Conservation (phyloP, 1,140 invertebrate genomes). For the Zaprionus gabonicus region DNA sequence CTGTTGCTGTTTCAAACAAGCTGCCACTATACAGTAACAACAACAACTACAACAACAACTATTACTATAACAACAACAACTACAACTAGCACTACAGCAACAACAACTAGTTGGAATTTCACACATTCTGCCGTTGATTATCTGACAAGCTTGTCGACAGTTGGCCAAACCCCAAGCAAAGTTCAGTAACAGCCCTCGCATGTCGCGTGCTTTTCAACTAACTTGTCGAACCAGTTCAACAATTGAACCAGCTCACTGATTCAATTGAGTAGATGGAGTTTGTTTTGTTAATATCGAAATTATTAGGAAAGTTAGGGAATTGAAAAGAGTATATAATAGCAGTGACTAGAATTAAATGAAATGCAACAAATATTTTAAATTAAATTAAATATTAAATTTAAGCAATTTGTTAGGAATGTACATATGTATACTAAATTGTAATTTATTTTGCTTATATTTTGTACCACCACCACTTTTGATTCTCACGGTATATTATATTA, state of each 20-base stretch:
- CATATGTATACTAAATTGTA: too few relatives aligned
- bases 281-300: neutral
- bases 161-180: conserved; percentile 39
- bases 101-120: conserved; percentile 48
- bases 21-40: neutral
- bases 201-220: conserved; percentile 4
- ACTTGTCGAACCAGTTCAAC: neutral
- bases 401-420: too few relatives aligned
- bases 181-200: conserved; percentile 32
- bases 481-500: too few relatives aligned
- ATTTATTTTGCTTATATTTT: too few relatives aligned
- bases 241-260: conserved; percentile 9
- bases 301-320: too few relatives aligned
- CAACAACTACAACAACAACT: conserved; percentile 3
- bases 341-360: too few relatives aligned
- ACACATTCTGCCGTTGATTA: conserved; percentile 60
- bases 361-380: too few relatives aligned
- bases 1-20: conserved; percentile 25
- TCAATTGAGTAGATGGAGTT: conserved; percentile 7
- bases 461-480: too few relatives aligned
- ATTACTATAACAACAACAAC: conserved; percentile 1
- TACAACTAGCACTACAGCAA: conserved; percentile 1
- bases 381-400: too few relatives aligned
- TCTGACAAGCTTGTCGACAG: conserved; percentile 50
- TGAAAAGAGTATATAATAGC: too few relatives aligned